Evolutionary conservation across 2,113 vertebrate species (phyloP), one percentile per base, ranked within the genome.

Genomic region (Notothenia rossii): DNA sequence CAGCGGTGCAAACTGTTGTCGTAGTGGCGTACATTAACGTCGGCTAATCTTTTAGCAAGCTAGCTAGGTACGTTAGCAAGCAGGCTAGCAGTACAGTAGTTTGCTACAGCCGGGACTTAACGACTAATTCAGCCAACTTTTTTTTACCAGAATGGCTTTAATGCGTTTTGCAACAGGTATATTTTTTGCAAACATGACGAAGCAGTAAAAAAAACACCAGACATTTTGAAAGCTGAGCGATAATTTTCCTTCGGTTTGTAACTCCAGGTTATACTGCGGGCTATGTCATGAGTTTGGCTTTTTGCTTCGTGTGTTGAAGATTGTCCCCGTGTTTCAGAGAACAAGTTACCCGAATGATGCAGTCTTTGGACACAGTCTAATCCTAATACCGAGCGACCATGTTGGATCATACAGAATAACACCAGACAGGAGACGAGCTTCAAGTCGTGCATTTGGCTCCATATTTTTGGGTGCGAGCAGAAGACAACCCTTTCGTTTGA

Each of bases 401-500:
- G 89, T 78, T 86, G 92, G 84, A 88, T 73, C 51, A 75, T 46
- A 71, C 72, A 77, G 72, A 93, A 51, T 90, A 92, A 81, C 59
- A 29, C 3, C 40, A 62, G 50, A 15, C 55, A 36, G 62, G 60
- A 76, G 68, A 56, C 62, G 49, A 73, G 86, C 68, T 50, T 64
- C 67, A 48, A 73, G 53, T 59, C 70, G 62, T 18, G 56, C 68
- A 33, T 36, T 82, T 72, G 65, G 66, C 72, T 58, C 40, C 65
- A 5, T 60, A 5, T 75, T 72, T 83, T 55, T 60, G 60, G 58
- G 88, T 90, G 86, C 79, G 77, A 84, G 50, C 67, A 77, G 67
- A 77, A 72, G 78, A 85, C 63, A 79, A 54, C 73, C 68, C 66
- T 83, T 72, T 70, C 22, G 20, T 72, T 75, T 73, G 49, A 65